phyloP scores from a whole-genome alignment of 64 coral and sea anemone species.

The Montipora foliosa region DNA sequence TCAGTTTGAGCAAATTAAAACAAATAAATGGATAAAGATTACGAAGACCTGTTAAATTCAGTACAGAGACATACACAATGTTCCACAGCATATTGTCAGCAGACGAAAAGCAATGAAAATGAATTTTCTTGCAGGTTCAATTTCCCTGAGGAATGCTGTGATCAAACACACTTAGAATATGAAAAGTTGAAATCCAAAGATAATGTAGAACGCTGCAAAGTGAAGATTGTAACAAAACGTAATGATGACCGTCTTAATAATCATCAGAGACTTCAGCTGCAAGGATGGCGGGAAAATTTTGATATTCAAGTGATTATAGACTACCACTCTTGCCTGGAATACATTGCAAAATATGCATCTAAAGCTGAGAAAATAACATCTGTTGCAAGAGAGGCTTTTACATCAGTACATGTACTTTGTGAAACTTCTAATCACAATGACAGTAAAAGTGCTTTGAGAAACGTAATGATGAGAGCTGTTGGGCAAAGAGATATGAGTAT shows the following conservation, averaged over 20 bases:
- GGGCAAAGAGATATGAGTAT: constrained; percentile 62
- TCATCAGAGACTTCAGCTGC: constrained; percentile 62
- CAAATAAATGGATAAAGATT: constrained; percentile 33
- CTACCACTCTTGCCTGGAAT: constrained; percentile 57
- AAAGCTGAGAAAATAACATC: constrained; percentile 58
- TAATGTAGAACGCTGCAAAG: constrained; percentile 52
- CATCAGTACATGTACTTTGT: neutral
- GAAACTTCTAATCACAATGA: constrained; percentile 17
- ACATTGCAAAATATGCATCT: constrained; percentile 40
- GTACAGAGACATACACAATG: constrained; percentile 1
- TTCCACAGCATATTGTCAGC: too few relatives aligned
- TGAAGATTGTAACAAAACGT: constrained; percentile 68
- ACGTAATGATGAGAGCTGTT: constrained; percentile 71
- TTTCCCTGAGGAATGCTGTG: too few relatives aligned
- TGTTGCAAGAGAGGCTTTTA: constrained; percentile 60
- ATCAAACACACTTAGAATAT: constrained; percentile 64
- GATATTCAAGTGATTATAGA: constrained; percentile 72
- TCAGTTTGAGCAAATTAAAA: neutral
- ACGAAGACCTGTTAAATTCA: constrained; percentile 50
- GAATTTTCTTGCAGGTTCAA: too few relatives aligned
- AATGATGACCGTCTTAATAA: constrained; percentile 76
- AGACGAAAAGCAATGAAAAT: too few relatives aligned
- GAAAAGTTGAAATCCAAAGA: constrained; percentile 64
- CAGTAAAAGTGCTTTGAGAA: constrained; percentile 36
- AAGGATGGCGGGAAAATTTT: constrained; percentile 60